Conservation (phyloP, 1,140 invertebrate species). For the Calephelis virginiensis region DNA sequence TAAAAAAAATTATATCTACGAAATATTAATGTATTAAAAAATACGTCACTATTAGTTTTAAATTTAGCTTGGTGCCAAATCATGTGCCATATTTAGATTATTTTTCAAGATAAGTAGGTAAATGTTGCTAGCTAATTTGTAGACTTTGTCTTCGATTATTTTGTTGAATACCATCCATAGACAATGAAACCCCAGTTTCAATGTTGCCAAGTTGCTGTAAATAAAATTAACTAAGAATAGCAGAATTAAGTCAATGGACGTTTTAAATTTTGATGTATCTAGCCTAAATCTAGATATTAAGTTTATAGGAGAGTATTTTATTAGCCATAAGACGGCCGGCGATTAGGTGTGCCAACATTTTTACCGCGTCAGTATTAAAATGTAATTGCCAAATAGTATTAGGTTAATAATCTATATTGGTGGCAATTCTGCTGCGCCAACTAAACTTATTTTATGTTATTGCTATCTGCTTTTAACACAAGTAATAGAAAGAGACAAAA, state of each 20-base stretch:
- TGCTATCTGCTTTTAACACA: too few relatives aligned
- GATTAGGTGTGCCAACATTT: constrained; percentile 75
- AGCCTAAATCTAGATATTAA: constrained; percentile 61
- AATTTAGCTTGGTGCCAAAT: too few relatives aligned
- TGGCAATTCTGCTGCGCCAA: too few relatives aligned
- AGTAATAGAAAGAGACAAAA: too few relatives aligned
- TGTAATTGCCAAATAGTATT: constrained; percentile 71
- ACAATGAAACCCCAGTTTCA: constrained; percentile 33
- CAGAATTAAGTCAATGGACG: constrained; percentile 58
- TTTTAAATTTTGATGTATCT: constrained; percentile 75
- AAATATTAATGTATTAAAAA: too few relatives aligned
- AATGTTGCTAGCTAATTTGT: too few relatives aligned
- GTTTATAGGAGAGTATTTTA: constrained; percentile 69
- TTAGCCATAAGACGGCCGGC: constrained; percentile 64
- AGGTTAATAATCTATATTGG: constrained; percentile 26
- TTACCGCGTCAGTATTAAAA: constrained; percentile 79
- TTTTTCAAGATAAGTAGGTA: too few relatives aligned
- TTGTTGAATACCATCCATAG: constrained; percentile 27
- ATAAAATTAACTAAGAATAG: constrained; percentile 52
- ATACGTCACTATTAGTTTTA: too few relatives aligned
- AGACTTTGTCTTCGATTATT: neutral
- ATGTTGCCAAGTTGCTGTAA: constrained; percentile 46
- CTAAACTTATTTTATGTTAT: too few relatives aligned
- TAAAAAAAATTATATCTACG: too few relatives aligned
- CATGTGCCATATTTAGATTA: too few relatives aligned